Conservation (phyloP, 2,888 invertebrate species). For the Belgica antarctica region DNA sequence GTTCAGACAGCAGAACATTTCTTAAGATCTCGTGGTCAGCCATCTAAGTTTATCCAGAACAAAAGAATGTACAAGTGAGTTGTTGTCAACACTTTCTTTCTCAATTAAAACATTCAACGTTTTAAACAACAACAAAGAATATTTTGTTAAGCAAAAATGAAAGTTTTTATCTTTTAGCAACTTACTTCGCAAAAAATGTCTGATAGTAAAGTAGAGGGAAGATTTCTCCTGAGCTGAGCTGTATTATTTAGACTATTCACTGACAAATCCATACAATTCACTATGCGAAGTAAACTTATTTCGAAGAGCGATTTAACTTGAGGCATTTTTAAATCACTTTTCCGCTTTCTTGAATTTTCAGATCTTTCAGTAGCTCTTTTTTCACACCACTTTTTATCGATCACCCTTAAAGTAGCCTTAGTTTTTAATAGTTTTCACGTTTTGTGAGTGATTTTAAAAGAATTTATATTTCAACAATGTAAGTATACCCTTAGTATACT, state of each 20-base stretch:
- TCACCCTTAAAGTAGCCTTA: too few relatives aligned
- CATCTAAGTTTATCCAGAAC: conserved; percentile 49
- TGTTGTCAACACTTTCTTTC: conserved; percentile 5
- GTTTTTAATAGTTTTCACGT: too few relatives aligned
- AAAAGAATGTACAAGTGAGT: conserved; percentile 36
- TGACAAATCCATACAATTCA: conserved; percentile 27
- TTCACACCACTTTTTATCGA: neutral
- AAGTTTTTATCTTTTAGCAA: conserved; percentile 44
- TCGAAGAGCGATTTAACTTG: too few relatives aligned
- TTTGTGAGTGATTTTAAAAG: too few relatives aligned
- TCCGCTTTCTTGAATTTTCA: neutral
- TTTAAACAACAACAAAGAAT: conserved; percentile 33
- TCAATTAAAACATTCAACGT: conserved; percentile 1
- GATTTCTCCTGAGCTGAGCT: conserved; percentile 48
- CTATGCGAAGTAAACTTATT: neutral
- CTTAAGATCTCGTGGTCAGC: conserved; percentile 49
- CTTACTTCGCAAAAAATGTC: conserved; percentile 54
- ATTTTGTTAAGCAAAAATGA: conserved; percentile 38
- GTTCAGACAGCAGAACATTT: conserved; percentile 52
- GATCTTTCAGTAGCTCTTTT: neutral
- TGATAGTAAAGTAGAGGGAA: conserved; percentile 52
- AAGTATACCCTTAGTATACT: too few relatives aligned
- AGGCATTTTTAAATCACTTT: neutral
- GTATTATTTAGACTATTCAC: conserved; percentile 12
- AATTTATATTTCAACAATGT: too few relatives aligned